Percentiles rank a stretch among this genome's conserved stretches.
Evolutionary conservation across 2,888 invertebrate genomes (phyloP).

Genomic region (Tridacna gigas): DNA sequence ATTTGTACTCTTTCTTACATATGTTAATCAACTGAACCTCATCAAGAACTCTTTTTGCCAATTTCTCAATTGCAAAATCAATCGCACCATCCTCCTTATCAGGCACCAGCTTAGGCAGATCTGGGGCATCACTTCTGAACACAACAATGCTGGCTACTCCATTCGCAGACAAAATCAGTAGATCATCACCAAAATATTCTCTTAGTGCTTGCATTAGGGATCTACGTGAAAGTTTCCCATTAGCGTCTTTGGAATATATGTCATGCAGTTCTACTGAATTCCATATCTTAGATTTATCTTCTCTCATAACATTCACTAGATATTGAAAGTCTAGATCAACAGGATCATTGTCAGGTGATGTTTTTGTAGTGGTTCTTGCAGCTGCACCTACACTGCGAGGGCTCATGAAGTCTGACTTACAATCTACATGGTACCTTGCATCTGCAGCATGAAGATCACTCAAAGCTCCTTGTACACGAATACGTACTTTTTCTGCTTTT

Average conservation of each 20-base stretch:
- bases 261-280: constrained; percentile 2
- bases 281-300: constrained; percentile 5
- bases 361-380: neutral
- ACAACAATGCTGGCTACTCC: constrained; percentile 47
- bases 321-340: neutral
- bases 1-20: constrained; percentile 27
- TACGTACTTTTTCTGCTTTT: neutral
- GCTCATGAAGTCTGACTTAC: no score
- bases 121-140: constrained; percentile 28
- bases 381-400: no score
- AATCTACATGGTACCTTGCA: no score
- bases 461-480: neutral
- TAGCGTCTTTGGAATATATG: neutral
- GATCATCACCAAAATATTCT: constrained; percentile 35
- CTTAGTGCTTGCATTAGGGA: neutral
- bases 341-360: neutral
- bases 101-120: constrained; percentile 27
- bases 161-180: constrained; percentile 25
- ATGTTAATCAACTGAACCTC: constrained; percentile 21
- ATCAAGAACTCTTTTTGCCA: constrained; percentile 26
- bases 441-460: no score
- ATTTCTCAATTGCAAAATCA: constrained; percentile 15
- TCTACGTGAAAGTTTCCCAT: neutral
- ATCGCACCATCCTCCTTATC: constrained; percentile 34
- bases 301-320: neutral